phyloP scores from a whole-genome alignment of 2,888 invertebrate genomes.

The Brassicogethes aeneus region DNA sequence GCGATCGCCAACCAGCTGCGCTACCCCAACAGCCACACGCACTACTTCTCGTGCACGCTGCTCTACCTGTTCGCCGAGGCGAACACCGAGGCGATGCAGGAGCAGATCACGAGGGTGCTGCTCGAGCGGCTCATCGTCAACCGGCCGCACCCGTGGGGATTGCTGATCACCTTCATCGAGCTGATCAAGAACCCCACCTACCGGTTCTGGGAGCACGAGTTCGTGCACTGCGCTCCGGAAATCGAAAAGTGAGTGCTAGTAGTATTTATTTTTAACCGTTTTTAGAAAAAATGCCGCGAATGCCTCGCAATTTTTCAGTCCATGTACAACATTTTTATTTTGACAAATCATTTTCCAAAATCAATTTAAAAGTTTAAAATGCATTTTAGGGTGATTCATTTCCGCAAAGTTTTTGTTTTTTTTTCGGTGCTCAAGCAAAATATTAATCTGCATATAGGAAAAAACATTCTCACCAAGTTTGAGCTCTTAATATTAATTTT shows the following conservation, averaged over 20 bases:
- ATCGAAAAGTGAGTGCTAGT: constrained; percentile 96
- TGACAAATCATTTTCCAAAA: too few species aligned
- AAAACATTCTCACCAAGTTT: too few species aligned
- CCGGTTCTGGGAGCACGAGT: constrained; percentile 99
- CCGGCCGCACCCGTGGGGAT: constrained; percentile 98
- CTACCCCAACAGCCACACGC: constrained; percentile 99
- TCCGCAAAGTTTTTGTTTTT: too few species aligned
- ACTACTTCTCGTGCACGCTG: constrained; percentile 97
- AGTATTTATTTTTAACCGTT: constrained; percentile 7
- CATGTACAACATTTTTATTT: too few species aligned
- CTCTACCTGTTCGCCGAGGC: constrained; percentile 96
- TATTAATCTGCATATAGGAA: too few species aligned
- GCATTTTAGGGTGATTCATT: too few species aligned
- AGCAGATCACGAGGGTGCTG: constrained; percentile 94
- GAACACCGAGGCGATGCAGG: constrained; percentile 94
- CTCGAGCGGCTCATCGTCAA: constrained; percentile 96
- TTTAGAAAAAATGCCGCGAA: background rate
- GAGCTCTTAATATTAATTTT: too few species aligned
- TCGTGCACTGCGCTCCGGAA: constrained; percentile 98
- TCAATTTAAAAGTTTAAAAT: too few species aligned
- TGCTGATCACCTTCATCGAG: constrained; percentile 97
- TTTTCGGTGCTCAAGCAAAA: too few species aligned
- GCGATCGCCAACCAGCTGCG: constrained; percentile 98
- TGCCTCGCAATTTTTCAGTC: too few species aligned
- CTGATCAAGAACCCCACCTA: constrained; percentile 97